These are phyloP conservation scores for Noctua janthe DNA, from an alignment of 2,888 invertebrate genomes.

Conservation along the genomic window DNA sequence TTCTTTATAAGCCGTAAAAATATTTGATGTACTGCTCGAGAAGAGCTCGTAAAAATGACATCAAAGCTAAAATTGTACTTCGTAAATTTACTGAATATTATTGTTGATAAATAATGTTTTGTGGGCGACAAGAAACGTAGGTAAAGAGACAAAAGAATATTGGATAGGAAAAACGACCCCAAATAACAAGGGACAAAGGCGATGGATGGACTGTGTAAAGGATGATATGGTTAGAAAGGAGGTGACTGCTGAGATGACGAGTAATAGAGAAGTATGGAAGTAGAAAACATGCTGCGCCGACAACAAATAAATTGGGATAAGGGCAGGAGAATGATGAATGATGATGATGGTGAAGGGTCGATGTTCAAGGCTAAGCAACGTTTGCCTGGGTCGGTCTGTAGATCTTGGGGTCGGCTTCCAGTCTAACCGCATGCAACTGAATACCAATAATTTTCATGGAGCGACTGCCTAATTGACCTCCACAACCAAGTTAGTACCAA, in stretches of 20 bases:
- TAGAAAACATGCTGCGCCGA: too few relatives aligned
- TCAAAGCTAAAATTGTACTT: conserved; percentile 53
- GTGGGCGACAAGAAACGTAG: conserved; percentile 13
- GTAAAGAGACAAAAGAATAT: conserved; percentile 29
- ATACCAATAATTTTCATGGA: neutral
- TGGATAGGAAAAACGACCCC: conserved; percentile 7
- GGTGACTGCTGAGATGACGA: too few relatives aligned
- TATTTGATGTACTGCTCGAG: conserved; percentile 63
- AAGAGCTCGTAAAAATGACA: conserved; percentile 64
- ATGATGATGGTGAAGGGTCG: neutral
- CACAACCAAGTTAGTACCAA: too few relatives aligned
- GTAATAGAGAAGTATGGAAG: too few relatives aligned
- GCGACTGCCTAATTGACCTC: neutral
- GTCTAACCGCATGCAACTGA: neutral
- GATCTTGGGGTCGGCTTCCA: neutral
- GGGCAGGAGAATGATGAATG: too few relatives aligned
- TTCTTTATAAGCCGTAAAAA: conserved; percentile 64
- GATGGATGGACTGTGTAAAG: too few relatives aligned
- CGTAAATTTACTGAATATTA: conserved; percentile 56
- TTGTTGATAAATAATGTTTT: conserved; percentile 52
- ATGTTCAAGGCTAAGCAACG: neutral
- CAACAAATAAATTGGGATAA: too few relatives aligned
- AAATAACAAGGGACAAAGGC: too few relatives aligned
- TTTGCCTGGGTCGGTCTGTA: neutral
- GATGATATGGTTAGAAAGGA: too few relatives aligned